A percentile compares a stretch with the other conserved stretches of the same genome.
These are phyloP conservation scores for roundworm (Caenorhabditis elegans) DNA, from an alignment of 1,140 invertebrate genomes.

Conservation along the genomic window WBcel235 BX284602.5:11909001-11909500, in stretches of 20 bases:
- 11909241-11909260: slow-evolving; percentile 39
- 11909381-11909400: background rate
- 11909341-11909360: background rate
- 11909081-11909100: slow-evolving; percentile 13
- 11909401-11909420: slow-evolving; percentile 3
- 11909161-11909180: slow-evolving; percentile 21
- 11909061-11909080: slow-evolving; percentile 34
- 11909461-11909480: background rate
- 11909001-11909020: background rate
- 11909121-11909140: background rate
- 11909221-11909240: slow-evolving; percentile 18
- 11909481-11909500: slow-evolving; percentile 8
- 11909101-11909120: slow-evolving; percentile 34
- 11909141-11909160: background rate
- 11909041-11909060: slow-evolving; percentile 6
- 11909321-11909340: slow-evolving; percentile 2
- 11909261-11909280: slow-evolving; percentile 40
- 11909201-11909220: slow-evolving; percentile 24
- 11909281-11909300: slow-evolving; percentile 27
- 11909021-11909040: background rate
- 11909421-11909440: slow-evolving; percentile 10
- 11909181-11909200: slow-evolving; percentile 18
- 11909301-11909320: background rate
- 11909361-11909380: no score
- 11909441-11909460: background rate